Base-by-base conservation (phyloP, 2,113 vertebrate genomes). In the Rhabdornis inornatus region DNA sequence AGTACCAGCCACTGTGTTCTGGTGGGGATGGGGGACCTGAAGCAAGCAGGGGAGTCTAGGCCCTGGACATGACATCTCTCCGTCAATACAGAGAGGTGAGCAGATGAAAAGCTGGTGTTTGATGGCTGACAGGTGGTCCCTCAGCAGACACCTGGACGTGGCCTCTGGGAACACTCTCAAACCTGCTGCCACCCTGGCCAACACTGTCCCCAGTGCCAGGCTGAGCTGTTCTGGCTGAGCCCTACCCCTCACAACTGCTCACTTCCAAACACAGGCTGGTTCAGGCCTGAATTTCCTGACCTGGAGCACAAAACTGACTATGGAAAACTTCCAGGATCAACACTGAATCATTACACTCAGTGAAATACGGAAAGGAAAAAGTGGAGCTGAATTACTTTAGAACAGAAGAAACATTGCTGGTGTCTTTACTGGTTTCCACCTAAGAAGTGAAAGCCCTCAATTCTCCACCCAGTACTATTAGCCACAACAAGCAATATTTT, bases 171-270 rank as follows among this genome's bases (percentile, higher is more conserved):
- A 68, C 15, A 70, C 18, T 30, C 33, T 1, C 15, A 50, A 61
- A 90, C n/a, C 30, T 66, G 68, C 28, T 9, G 6, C 50, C 40
- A 25, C 27, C 20, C 21, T 28, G 47, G 35, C 47, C 40, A 81
- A 14, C 24, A 42, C 18, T 1, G 1, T 60, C 35, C 35, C 27
- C n/a, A 22, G 59, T 1, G 2, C 49, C 0, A 0, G 20, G 47
- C 40, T 69, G 47, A 1, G 3, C 39, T 72, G 80, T 22, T 68
- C 27, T 22, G 30, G 39, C 80, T 65, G 33, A 63, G 60, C 56
- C 39, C 22, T 59, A 13, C 44, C 77, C 65, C 35, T 61, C 11
- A 1, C 49, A 79, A 10, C 64, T 78, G 68, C 76, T 20, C 35
- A 39, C 52, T 45, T 78, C 53, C 74, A 91, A 74, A 82, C 44